Evolutionary conservation across 2,888 invertebrate genomes (phyloP).

Genomic region (Cephonodes hylas): DNA sequence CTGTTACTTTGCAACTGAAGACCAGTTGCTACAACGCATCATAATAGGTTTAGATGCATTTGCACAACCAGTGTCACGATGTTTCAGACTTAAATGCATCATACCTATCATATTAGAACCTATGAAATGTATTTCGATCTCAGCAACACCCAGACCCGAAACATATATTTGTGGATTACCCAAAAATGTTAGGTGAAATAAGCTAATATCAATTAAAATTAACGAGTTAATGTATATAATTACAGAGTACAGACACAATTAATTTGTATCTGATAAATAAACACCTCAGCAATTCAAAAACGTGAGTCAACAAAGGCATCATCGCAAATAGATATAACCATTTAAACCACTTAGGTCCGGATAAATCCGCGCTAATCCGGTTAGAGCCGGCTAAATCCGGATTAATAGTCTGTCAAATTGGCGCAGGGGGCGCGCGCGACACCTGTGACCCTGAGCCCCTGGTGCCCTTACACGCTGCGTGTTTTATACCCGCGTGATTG

Average conservation of each 20-base stretch:
- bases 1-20: not conserved
- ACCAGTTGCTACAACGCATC: not conserved
- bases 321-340: slow-evolving; percentile 13
- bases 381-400: slow-evolving; percentile 67
- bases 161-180: too few relatives aligned
- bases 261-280: too few relatives aligned
- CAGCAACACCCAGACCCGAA: too few relatives aligned
- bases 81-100: not conserved
- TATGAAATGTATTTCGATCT: too few relatives aligned
- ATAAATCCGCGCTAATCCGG: slow-evolving; percentile 62
- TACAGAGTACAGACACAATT: too few relatives aligned
- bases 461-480: slow-evolving; percentile 14
- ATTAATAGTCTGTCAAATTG: slow-evolving; percentile 80
- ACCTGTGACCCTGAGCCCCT: slow-evolving; percentile 60
- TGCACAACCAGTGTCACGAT: not conserved
- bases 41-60: not conserved
- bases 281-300: not conserved
- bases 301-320: not conserved
- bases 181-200: too few relatives aligned
- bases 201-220: too few relatives aligned
- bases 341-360: slow-evolving; percentile 53
- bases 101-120: too few relatives aligned
- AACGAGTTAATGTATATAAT: too few relatives aligned
- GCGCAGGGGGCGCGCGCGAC: slow-evolving; percentile 56
- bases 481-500: slow-evolving; percentile 8